Evolutionary conservation across 1,140 invertebrate species (phyloP).

Genomic region (Drosophila arawakana): DNA sequence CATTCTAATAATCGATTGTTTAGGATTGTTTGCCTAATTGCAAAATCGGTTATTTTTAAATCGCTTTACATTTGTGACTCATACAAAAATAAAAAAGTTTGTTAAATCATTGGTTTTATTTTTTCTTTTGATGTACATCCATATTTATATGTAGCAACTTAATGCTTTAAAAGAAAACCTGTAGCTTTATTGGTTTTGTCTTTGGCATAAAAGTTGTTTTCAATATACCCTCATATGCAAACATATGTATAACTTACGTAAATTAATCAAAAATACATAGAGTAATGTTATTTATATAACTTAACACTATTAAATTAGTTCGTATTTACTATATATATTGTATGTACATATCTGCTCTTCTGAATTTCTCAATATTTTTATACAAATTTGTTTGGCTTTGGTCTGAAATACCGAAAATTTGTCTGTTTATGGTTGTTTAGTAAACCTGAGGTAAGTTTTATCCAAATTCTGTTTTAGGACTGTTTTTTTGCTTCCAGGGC

Average conservation of each 20-base stretch:
- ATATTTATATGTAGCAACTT: background rate
- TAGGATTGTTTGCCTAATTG: too few species aligned
- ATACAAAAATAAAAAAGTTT: too few species aligned
- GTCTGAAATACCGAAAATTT: constrained; percentile 30
- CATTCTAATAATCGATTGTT: too few species aligned
- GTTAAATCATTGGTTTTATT: background rate
- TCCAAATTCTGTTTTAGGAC: constrained; percentile 37
- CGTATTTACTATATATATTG: constrained; percentile 14
- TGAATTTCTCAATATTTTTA: constrained; percentile 33
- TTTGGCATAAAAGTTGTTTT: constrained; percentile 42
- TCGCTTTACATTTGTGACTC: too few species aligned
- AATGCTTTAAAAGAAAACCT: constrained; percentile 8
- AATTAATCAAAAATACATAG: constrained; percentile 40
- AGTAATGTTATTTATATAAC: constrained; percentile 16
- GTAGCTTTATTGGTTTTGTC: constrained; percentile 32
- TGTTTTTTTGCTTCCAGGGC: constrained; percentile 55
- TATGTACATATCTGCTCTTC: constrained; percentile 31
- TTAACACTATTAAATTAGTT: constrained; percentile 19
- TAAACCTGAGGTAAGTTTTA: constrained; percentile 62
- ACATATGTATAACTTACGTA: constrained; percentile 13
- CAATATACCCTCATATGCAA: constrained; percentile 13
- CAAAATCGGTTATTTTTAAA: too few species aligned
- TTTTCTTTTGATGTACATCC: background rate
- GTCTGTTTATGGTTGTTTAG: background rate
- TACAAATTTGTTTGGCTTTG: constrained; percentile 30